These are phyloP conservation scores for Petrocephalus schoutedeni DNA, from an alignment of 2,797 vertebrate genomes.

Conservation along the genomic window DNA sequence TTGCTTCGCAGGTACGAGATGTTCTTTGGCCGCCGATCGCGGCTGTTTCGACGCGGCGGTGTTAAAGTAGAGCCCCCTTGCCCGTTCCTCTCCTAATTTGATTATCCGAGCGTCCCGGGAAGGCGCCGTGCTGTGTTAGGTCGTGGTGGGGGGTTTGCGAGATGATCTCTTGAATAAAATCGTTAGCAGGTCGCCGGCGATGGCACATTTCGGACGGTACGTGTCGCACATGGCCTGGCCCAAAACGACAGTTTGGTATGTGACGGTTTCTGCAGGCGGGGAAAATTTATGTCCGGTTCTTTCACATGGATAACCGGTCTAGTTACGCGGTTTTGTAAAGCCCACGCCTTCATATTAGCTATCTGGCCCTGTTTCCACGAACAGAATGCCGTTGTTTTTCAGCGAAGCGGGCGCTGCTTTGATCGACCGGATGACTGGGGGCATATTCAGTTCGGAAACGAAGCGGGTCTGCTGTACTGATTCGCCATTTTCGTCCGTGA, in stretches of 20 bases:
- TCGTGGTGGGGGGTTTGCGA: background rate
- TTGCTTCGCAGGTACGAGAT: background rate
- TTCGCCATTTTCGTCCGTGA: background rate
- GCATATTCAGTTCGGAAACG: background rate
- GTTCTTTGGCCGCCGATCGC: background rate
- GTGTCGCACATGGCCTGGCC: background rate
- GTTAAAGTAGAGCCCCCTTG: background rate
- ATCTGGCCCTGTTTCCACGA: background rate
- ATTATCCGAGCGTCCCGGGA: background rate
- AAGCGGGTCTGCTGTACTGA: background rate
- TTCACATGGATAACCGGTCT: background rate
- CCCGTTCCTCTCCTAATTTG: background rate
- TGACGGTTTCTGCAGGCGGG: background rate
- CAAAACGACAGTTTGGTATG: background rate
- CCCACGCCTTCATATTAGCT: background rate
- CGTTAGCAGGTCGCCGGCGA: background rate
- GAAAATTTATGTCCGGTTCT: background rate
- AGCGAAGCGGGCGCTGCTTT: background rate
- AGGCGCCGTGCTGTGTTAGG: background rate
- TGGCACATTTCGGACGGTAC: background rate
- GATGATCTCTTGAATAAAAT: background rate
- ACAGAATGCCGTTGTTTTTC: background rate
- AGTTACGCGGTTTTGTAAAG: background rate
- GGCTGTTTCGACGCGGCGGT: background rate
- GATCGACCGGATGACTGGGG: background rate